Percentiles rank a stretch among this genome's conserved stretches.
Conservation (phyloP, 2,888 invertebrate species). For the Athripsodes cinereus region DNA sequence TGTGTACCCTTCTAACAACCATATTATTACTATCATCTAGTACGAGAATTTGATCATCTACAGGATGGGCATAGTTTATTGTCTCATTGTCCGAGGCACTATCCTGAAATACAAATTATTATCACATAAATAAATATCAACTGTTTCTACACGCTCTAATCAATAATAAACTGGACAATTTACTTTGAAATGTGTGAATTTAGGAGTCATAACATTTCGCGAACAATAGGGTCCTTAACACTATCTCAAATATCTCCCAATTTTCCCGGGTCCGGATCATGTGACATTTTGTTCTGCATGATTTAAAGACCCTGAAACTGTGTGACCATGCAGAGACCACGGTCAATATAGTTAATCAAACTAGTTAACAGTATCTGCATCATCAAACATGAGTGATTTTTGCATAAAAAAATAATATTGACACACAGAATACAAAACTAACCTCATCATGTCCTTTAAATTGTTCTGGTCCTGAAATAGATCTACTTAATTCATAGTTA, state of each 20-base stretch:
- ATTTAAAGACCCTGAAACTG: too few relatives aligned
- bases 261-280: too few relatives aligned
- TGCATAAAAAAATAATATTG: too few relatives aligned
- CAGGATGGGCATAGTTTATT: slow-evolving; percentile 27
- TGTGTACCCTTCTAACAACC: slow-evolving; percentile 41
- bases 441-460: slow-evolving; percentile 11
- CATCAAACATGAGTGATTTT: too few relatives aligned
- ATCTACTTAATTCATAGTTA: slow-evolving; percentile 42
- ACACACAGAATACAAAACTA: not conserved
- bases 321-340: too few relatives aligned
- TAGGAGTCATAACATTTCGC: too few relatives aligned
- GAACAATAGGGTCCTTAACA: too few relatives aligned
- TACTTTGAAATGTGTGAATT: not conserved
- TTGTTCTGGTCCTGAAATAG: slow-evolving; percentile 51
- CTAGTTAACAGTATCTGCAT: too few relatives aligned
- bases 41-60: slow-evolving; percentile 32
- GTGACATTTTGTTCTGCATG: too few relatives aligned
- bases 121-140: not conserved
- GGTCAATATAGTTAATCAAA: too few relatives aligned
- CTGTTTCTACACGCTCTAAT: not conserved
- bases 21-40: slow-evolving; percentile 49
- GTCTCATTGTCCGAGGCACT: slow-evolving; percentile 27
- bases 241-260: too few relatives aligned
- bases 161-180: not conserved
- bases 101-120: slow-evolving; percentile 15